These are phyloP conservation scores for Chondrilla cf. caribensis DNA, from an alignment of 37 sponge, comb jelly and placozoan genomes.

Conservation along the genomic window DNA sequence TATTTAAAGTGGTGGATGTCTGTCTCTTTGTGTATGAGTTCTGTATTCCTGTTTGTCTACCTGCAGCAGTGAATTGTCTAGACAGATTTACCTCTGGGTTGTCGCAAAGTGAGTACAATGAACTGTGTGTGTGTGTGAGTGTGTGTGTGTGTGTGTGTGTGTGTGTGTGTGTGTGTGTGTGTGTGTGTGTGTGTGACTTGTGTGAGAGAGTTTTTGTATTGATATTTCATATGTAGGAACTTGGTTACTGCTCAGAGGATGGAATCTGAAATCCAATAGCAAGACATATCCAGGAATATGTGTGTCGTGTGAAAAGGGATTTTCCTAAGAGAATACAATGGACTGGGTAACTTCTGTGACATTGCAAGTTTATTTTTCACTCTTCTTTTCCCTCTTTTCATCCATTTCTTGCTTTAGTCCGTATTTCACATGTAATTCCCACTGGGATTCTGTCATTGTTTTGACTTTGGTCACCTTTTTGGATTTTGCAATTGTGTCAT, in stretches of 20 bases:
- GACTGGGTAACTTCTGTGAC: too few species aligned
- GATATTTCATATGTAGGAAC: neutral
- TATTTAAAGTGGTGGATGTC: too few species aligned
- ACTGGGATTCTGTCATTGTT: neutral
- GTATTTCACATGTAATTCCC: too few species aligned
- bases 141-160: too few species aligned
- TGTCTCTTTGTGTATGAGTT: neutral
- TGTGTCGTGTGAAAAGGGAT: conserved; percentile 84
- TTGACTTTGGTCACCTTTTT: neutral
- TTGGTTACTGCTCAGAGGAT: conserved; percentile 48
- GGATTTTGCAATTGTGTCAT: too few species aligned
- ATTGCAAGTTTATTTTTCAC: too few species aligned
- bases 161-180: neutral
- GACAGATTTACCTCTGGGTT: conserved; percentile 90
- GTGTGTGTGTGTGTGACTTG: neutral
- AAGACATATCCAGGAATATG: conserved; percentile 64
- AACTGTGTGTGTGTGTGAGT: too few species aligned
- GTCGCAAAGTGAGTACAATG: conserved; percentile 62
- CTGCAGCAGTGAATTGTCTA: conserved; percentile 75
- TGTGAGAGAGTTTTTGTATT: neutral
- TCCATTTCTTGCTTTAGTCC: too few species aligned
- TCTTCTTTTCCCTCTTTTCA: too few species aligned
- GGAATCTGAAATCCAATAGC: conserved; percentile 61
- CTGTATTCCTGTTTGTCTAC: neutral
- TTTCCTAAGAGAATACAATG: conserved; percentile 71